phyloP scores from a whole-genome alignment of 1,140 invertebrate genomes.

The Lepeophtheirus salmonis region DNA sequence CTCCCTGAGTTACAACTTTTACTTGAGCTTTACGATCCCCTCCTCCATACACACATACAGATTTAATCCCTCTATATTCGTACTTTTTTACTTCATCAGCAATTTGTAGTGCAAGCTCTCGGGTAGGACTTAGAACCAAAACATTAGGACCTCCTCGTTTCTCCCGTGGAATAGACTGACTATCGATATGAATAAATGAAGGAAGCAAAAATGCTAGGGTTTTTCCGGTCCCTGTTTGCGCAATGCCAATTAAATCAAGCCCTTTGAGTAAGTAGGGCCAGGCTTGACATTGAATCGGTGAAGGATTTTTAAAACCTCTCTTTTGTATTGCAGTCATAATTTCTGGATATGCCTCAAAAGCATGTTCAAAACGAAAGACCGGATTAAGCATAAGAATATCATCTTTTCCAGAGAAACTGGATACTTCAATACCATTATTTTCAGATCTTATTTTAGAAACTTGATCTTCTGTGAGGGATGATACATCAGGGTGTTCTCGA shows the following conservation, averaged over 20 bases:
- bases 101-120: conserved; percentile 77
- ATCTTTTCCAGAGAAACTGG: conserved; percentile 22
- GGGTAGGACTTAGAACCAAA: conserved; percentile 65
- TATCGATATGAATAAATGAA: conserved; percentile 68
- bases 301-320: conserved; percentile 58
- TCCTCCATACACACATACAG: conserved; percentile 71
- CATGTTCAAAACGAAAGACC: conserved; percentile 58
- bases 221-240: conserved; percentile 57
- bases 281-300: conserved; percentile 73
- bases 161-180: conserved; percentile 43
- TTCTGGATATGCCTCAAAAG: conserved; percentile 58
- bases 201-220: conserved; percentile 77
- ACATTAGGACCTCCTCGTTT: conserved; percentile 59
- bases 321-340: conserved; percentile 58
- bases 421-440: conserved; percentile 20
- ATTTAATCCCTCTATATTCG: conserved; percentile 24
- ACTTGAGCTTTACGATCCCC: conserved; percentile 55
- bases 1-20: conserved; percentile 42
- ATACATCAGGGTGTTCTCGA: conserved; percentile 47
- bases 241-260: conserved; percentile 74
- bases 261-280: conserved; percentile 72
- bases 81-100: conserved; percentile 44
- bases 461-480: conserved; percentile 39
- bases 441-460: conserved; percentile 36
- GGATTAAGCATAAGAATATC: conserved; percentile 52